A percentile compares a stretch with the other conserved stretches of the same genome.
Evolutionary conservation across 2,888 invertebrate genomes (phyloP).

Genomic region (Pharmacophagus antenor): DNA sequence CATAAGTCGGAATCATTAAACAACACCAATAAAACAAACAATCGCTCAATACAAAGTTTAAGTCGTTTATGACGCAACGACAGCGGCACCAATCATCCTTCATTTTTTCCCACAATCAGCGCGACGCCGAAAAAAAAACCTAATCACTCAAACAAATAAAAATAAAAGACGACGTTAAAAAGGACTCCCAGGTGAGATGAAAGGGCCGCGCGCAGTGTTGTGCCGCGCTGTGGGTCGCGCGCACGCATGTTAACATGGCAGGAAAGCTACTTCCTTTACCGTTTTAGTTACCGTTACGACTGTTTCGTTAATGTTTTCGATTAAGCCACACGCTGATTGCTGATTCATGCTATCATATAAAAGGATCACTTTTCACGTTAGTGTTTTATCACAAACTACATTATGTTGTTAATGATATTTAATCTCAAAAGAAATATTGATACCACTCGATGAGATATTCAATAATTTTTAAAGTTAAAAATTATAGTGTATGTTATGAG

Average conservation of each 20-base stretch:
- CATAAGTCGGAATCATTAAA: slow-evolving; percentile 12
- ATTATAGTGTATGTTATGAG: too few relatives aligned
- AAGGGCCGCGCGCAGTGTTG: slow-evolving; percentile 51
- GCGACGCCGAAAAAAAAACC: slow-evolving; percentile 55
- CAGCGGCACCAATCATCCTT: slow-evolving; percentile 57
- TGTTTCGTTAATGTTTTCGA: slow-evolving; percentile 25
- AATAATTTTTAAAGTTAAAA: too few relatives aligned
- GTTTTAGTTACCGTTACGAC: slow-evolving; percentile 46
- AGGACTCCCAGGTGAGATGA: slow-evolving; percentile 73
- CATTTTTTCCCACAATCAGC: slow-evolving; percentile 70
- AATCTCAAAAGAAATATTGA: too few relatives aligned
- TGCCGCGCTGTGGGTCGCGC: slow-evolving; percentile 45
- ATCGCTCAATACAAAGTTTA: slow-evolving; percentile 50
- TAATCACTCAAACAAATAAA: slow-evolving; percentile 64
- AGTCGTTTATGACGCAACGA: slow-evolving; percentile 64
- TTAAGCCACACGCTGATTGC: too few relatives aligned
- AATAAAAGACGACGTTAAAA: slow-evolving; percentile 49
- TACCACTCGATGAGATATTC: too few relatives aligned
- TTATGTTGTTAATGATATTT: too few relatives aligned
- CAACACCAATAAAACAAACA: slow-evolving; percentile 47
- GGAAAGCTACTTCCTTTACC: slow-evolving; percentile 63
- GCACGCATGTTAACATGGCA: slow-evolving; percentile 60
- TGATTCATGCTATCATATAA: too few relatives aligned
- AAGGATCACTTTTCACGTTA: too few relatives aligned
- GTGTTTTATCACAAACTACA: too few relatives aligned